Conservation (phyloP, 2,797 vertebrate species). For the Scolopax rusticola region DNA sequence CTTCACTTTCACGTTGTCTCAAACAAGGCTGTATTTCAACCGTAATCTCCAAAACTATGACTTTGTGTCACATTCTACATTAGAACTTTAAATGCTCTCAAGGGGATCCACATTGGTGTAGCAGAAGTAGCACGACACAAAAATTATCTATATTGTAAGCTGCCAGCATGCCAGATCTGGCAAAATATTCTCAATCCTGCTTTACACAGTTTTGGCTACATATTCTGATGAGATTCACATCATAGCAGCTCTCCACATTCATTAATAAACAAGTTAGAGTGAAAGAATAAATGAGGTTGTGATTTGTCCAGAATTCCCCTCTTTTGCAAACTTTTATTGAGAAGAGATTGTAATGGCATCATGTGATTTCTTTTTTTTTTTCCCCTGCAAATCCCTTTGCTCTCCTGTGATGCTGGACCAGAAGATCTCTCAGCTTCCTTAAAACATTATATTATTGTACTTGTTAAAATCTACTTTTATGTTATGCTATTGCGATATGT, state of each 20-base stretch:
- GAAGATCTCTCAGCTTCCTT: neutral
- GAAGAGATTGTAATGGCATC: neutral
- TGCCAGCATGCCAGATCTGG: neutral
- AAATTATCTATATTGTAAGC: neutral
- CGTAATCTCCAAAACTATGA: neutral
- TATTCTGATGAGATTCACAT: neutral
- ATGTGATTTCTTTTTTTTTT: neutral
- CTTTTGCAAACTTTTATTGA: neutral
- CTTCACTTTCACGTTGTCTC: neutral
- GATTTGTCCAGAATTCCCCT: neutral
- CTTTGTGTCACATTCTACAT: neutral
- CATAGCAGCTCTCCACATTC: neutral
- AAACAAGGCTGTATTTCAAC: neutral
- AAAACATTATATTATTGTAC: neutral
- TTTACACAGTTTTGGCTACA: rapidly evolving
- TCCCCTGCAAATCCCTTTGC: neutral
- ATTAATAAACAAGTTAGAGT: neutral
- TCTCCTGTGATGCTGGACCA: neutral
- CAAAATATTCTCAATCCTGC: neutral
- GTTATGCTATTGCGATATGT: neutral
- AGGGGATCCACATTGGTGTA: neutral
- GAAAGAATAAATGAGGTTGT: neutral
- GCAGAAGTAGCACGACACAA: neutral
- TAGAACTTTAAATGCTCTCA: neutral
- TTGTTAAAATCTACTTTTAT: neutral